phyloP scores from a whole-genome alignment of 2,888 invertebrate genomes.

The Sphecodes monilicornis region DNA sequence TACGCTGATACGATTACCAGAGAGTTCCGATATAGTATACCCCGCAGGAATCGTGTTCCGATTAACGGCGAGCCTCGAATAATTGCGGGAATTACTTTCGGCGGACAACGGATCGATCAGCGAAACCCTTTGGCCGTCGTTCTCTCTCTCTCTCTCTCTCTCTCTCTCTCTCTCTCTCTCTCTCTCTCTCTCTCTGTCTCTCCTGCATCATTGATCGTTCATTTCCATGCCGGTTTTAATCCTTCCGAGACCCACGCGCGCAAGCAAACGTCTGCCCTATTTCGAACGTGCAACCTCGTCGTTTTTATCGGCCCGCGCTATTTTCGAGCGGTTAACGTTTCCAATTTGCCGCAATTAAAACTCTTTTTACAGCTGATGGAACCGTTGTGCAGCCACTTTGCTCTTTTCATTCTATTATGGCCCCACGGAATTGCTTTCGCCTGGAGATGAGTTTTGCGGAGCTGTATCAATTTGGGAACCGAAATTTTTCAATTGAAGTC shows the following conservation, averaged over 20 bases:
- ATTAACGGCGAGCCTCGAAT: neutral
- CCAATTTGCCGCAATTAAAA: neutral
- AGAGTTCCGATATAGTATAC: conserved; percentile 21
- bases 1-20: conserved; percentile 17
- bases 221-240: neutral
- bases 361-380: neutral
- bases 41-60: neutral
- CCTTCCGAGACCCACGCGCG: neutral
- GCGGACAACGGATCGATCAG: neutral
- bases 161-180: too few species aligned
- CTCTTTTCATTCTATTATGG: neutral
- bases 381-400: neutral
- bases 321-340: neutral
- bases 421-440: neutral
- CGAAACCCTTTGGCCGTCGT: neutral
- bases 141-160: too few species aligned
- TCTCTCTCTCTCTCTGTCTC: too few species aligned
- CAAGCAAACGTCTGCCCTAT: neutral
- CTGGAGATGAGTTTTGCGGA: neutral
- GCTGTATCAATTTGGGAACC: neutral
- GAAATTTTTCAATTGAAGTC: too few species aligned
- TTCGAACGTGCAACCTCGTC: neutral
- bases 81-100: conserved; percentile 6
- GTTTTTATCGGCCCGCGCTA: neutral
- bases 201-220: neutral